Conservation (phyloP, 2,888 invertebrate species). For the Erebia epiphron region DNA sequence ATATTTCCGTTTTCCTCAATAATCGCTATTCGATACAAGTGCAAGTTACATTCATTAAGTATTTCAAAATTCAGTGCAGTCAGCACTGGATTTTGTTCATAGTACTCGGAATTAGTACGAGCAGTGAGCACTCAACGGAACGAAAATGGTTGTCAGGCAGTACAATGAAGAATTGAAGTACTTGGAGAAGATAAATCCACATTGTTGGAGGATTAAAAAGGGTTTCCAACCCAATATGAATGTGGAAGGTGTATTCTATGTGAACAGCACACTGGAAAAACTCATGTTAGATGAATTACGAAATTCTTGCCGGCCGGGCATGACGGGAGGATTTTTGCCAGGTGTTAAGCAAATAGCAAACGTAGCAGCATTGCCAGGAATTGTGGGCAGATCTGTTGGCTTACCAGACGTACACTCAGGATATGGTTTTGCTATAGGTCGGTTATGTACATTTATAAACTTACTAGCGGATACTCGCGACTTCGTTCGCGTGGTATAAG, state of each 20-base stretch:
- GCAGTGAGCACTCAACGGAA: too few species aligned
- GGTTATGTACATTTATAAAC: conserved; percentile 37
- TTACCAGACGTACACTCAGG: conserved; percentile 99
- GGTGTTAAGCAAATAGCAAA: conserved; percentile 99
- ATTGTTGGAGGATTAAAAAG: conserved; percentile 97
- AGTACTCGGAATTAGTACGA: neutral
- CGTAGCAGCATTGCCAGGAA: conserved; percentile 98
- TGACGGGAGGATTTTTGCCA: conserved; percentile 97
- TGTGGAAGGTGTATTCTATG: conserved; percentile 98
- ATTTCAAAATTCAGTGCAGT: too few species aligned
- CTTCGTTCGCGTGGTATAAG: too few species aligned
- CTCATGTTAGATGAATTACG: conserved; percentile 98
- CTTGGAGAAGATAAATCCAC: conserved; percentile 92
- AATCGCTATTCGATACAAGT: too few species aligned
- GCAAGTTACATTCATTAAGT: too few species aligned
- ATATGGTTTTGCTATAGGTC: conserved; percentile 99
- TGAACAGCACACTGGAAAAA: conserved; percentile 94
- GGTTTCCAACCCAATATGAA: conserved; percentile 99
- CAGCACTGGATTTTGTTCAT: too few species aligned
- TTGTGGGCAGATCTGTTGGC: conserved; percentile 96
- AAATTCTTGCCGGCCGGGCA: conserved; percentile 94
- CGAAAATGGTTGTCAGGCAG: conserved; percentile 91
- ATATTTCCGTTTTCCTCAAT: too few species aligned
- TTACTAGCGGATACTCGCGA: too few species aligned
- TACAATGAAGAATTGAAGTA: conserved; percentile 97